Evolutionary conservation across 2,797 vertebrate genomes (phyloP), one percentile per base, ranked within the genome.

Genomic region (Capromys pilorides): DNA sequence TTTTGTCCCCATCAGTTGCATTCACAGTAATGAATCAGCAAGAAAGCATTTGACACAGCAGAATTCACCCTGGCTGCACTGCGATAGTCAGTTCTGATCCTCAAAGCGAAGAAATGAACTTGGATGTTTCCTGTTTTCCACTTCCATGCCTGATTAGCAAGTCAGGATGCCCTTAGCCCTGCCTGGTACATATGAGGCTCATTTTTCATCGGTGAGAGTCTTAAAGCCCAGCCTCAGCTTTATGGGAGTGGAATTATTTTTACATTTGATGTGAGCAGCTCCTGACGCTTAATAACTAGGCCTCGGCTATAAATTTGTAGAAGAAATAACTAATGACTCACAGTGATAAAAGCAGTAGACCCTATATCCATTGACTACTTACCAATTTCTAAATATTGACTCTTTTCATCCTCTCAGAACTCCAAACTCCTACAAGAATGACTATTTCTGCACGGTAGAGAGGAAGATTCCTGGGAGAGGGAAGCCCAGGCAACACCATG

Each of bases 11-110:
- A 1, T 81, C 59, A 71, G 67, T 77, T 61, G 18, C 67, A 71
- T 80, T 54, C 77, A 59, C 66, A 54, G 66, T 73, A 91, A 94
- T 97, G 89, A 97, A 59, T 97, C 91, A 96, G 94, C 82, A 97
- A 96, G 88, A 95, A 95, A 95, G 0, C 57, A 49, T 31, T 90
- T 97, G 90, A 96, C 96, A 93, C 88, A 82, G 57, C 86, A 95
- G 92, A 36, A 82, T 28, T 86, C 92, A 41, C 28, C 39, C n/a
- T 5, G 7, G 83, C 90, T 95, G 93, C 79, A 62, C 18, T 31
- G 1, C 79, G 24, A n/a, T 54, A 93, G 91, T 61, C 8, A 3
- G 33, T 49, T 87, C 49, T 5, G 79, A 95, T 95, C 75, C 0
- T 86, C 2, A 4, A 66, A 69, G 26, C n/a, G n/a, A 21, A 39